Percentiles rank a stretch among this genome's conserved stretches.
Evolutionary conservation across 2,888 invertebrate species (phyloP).

Genomic region (Cheilosia scutellata): DNA sequence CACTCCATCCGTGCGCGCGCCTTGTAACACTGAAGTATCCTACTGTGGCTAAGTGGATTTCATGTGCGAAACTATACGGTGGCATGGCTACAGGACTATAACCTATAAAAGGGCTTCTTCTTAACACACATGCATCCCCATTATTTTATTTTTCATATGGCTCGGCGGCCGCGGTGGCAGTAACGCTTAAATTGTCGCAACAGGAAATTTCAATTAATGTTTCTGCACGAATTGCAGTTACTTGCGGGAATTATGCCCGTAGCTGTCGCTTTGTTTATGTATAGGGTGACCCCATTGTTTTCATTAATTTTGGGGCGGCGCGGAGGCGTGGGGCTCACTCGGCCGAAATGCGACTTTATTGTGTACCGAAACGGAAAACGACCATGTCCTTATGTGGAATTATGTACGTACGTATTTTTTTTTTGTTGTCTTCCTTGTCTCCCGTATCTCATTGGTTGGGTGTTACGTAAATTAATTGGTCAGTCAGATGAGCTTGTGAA

Average conservation of each 20-base stretch:
- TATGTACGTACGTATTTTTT: background rate
- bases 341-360: conserved; percentile 9
- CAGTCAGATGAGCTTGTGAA: background rate
- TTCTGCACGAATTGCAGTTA: conserved; percentile 61
- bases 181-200: conserved; percentile 55
- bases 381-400: conserved; percentile 14
- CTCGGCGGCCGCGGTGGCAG: conserved; percentile 15
- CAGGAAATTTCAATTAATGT: conserved; percentile 65
- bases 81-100: background rate
- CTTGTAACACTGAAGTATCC: conserved; percentile 42
- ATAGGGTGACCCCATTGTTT: conserved; percentile 15
- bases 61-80: conserved; percentile 14
- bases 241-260: conserved; percentile 33
- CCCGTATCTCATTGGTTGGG: background rate
- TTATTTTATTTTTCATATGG: background rate
- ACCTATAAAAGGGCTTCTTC: conserved; percentile 7
- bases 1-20: conserved; percentile 3
- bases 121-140: conserved; percentile 4
- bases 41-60: conserved; percentile 48
- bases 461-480: conserved; percentile 20
- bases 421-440: background rate
- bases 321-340: background rate
- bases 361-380: background rate
- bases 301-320: conserved; percentile 24
- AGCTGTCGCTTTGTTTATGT: conserved; percentile 30